These are phyloP conservation scores for Numenius phaeopus DNA, from an alignment of 2,797 vertebrate genomes.

Conservation along the genomic window DNA sequence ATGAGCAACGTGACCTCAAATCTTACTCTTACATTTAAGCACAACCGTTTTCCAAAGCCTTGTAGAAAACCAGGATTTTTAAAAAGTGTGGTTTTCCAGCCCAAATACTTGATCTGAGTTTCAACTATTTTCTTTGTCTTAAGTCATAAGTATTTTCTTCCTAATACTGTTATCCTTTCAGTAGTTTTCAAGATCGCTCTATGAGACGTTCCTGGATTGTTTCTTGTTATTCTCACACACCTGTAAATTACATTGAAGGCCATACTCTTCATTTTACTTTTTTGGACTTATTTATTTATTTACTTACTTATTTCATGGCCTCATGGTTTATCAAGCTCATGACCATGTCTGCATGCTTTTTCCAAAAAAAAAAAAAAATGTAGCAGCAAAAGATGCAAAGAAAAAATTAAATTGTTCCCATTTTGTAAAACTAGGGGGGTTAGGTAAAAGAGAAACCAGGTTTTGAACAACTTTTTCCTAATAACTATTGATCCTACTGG, in stretches of 20 bases:
- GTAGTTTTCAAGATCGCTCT: not conserved
- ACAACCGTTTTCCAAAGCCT: not conserved
- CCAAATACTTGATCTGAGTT: not conserved
- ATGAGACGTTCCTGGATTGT: not conserved
- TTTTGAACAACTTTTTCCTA: not conserved
- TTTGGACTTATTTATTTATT: not conserved
- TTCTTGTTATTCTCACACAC: not conserved
- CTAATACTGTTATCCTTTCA: not conserved
- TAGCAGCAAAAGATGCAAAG: not conserved
- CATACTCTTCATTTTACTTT: not conserved
- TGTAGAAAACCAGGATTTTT: not conserved
- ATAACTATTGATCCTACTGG: slow-evolving; percentile 22
- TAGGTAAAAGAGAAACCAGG: not conserved
- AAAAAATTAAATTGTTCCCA: not conserved
- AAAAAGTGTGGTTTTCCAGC: not conserved
- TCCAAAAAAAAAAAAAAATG: fast-evolving
- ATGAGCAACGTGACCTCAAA: not conserved
- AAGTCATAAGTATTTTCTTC: not conserved
- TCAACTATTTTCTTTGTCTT: not conserved
- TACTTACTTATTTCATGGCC: not conserved
- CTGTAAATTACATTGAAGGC: not conserved
- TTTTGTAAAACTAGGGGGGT: not conserved
- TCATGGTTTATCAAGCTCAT: not conserved
- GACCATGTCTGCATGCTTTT: fast-evolving
- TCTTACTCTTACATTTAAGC: not conserved